phyloP scores from a whole-genome alignment of 2,888 invertebrate genomes.

The Acanthacorydalis orientalis region DNA sequence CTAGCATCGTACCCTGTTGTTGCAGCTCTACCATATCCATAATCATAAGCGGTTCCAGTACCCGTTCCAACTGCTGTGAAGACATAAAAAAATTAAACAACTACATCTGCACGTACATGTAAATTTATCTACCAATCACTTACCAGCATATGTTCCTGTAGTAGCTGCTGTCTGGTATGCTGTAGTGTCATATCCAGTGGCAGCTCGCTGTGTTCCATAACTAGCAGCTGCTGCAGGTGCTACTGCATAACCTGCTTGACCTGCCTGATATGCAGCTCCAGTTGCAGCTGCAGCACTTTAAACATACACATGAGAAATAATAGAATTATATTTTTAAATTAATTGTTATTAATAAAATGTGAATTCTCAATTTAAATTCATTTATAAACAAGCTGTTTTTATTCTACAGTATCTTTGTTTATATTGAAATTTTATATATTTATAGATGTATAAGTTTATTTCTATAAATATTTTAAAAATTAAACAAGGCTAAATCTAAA shows the following conservation, averaged over 20 bases:
- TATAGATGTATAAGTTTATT: too few species aligned
- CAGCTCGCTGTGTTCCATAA: conserved; percentile 67
- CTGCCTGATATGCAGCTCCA: conserved; percentile 67
- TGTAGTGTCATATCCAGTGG: conserved; percentile 67
- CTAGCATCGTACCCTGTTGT: conserved; percentile 58
- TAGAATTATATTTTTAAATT: background rate
- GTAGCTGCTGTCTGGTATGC: conserved; percentile 68
- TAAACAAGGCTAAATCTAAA: too few species aligned
- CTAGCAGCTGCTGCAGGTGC: conserved; percentile 69
- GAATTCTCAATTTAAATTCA: background rate
- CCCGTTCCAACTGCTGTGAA: conserved; percentile 24
- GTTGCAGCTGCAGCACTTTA: conserved; percentile 47
- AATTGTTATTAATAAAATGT: background rate
- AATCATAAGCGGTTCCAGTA: conserved; percentile 47
- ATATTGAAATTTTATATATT: background rate
- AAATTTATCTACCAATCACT: conserved; percentile 9
- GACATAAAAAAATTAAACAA: background rate
- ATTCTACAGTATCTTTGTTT: too few species aligned
- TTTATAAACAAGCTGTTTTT: background rate
- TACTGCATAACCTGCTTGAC: conserved; percentile 72
- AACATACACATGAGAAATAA: conserved; percentile 5
- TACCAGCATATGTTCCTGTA: conserved; percentile 47
- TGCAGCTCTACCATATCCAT: conserved; percentile 45
- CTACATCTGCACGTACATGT: background rate
- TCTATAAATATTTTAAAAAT: too few species aligned